Conservation (phyloP, 2,113 vertebrate genomes). For the Passer domesticus region DNA sequence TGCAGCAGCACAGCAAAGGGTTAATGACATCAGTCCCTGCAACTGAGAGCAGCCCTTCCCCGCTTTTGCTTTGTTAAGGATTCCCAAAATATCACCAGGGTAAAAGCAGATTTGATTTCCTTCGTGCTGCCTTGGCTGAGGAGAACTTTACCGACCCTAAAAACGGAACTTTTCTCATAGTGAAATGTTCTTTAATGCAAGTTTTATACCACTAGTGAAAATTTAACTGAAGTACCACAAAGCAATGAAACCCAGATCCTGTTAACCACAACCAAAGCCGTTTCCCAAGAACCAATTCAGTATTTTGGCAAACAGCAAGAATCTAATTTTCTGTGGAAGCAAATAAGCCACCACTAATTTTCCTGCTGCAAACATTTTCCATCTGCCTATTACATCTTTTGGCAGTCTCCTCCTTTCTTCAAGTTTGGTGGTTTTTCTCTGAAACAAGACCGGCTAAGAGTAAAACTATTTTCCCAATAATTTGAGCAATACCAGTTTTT, state of each 20-base stretch:
- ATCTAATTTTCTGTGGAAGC: not conserved
- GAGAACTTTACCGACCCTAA: fast-evolving
- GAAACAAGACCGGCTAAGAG: not conserved
- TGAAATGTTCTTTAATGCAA: not conserved
- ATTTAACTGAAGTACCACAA: too few species aligned
- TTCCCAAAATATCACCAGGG: not conserved
- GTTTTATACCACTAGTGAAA: not conserved
- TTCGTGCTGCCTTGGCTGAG: not conserved
- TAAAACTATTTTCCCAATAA: not conserved
- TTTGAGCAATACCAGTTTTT: fast-evolving
- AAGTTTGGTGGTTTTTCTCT: not conserved
- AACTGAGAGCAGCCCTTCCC: not conserved
- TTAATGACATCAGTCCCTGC: not conserved
- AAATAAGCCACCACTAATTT: constrained; percentile 5
- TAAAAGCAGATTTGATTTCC: not conserved
- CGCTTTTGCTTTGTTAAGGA: too few species aligned
- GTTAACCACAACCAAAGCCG: not conserved
- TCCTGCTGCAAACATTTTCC: constrained; percentile 26
- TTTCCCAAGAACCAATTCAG: not conserved
- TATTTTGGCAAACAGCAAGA: not conserved
- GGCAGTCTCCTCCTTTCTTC: not conserved
- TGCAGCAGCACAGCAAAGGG: constrained; percentile 27
- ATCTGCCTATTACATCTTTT: not conserved
- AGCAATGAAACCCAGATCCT: not conserved
- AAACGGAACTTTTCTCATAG: fast-evolving